phyloP scores from a whole-genome alignment of 1,140 invertebrate species.

The Pseudomyrmex flavicornis region DNA sequence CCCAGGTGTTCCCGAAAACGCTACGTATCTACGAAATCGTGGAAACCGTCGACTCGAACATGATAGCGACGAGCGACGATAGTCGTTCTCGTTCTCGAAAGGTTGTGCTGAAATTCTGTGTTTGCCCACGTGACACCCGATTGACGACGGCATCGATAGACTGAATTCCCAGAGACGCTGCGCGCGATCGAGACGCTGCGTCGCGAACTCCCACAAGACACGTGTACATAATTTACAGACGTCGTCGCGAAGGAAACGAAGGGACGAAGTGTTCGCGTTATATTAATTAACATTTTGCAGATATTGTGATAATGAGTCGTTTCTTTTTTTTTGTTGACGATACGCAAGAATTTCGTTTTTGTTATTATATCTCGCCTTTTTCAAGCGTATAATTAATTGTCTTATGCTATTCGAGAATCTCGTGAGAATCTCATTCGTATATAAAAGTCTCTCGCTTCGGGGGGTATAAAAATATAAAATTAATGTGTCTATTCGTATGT shows the following conservation, averaged over 20 bases:
- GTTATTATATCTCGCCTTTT: background rate
- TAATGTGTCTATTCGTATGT: too few relatives aligned
- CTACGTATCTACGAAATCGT: background rate
- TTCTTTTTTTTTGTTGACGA: background rate
- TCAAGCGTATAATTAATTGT: too few relatives aligned
- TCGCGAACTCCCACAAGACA: conserved; percentile 15
- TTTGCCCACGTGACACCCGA: conserved; percentile 13
- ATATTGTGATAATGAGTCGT: conserved; percentile 10
- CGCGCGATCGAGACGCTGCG: background rate
- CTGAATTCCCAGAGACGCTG: conserved; percentile 5
- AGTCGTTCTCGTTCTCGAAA: conserved; percentile 19
- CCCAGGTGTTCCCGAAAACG: background rate
- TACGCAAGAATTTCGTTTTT: background rate
- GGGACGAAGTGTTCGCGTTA: conserved; percentile 15
- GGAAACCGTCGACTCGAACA: background rate
- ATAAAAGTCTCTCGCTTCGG: too few relatives aligned
- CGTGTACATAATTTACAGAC: conserved; percentile 43
- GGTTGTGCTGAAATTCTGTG: conserved; percentile 42
- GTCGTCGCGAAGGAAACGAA: conserved; percentile 17
- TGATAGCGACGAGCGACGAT: background rate
- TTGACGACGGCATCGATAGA: background rate
- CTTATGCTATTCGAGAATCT: too few relatives aligned
- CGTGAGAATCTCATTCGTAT: too few relatives aligned
- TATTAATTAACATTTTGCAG: conserved; percentile 13
- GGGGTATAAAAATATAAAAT: too few relatives aligned